phyloP scores from a whole-genome alignment of 2,888 invertebrate species.

The Acrobasis consociella region DNA sequence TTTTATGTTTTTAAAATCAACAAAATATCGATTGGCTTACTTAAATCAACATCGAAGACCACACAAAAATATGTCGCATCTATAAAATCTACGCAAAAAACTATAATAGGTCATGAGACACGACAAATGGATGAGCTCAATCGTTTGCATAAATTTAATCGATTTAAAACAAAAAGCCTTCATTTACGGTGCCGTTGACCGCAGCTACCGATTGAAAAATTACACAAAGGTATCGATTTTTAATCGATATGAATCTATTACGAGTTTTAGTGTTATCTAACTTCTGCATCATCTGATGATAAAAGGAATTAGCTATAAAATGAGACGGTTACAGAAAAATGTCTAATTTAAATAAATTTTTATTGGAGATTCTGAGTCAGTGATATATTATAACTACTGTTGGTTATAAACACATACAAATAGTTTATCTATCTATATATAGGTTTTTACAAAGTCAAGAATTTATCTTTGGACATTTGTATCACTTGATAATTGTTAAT shows the following conservation, averaged over 20 bases:
- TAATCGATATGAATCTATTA: conserved; percentile 16
- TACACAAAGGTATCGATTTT: conserved; percentile 15
- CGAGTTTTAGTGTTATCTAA: conserved; percentile 13
- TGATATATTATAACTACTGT: not conserved
- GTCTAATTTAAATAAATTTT: not conserved
- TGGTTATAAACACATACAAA: too few relatives aligned
- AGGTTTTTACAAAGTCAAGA: too few relatives aligned
- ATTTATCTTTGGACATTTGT: too few relatives aligned
- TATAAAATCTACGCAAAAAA: conserved; percentile 18
- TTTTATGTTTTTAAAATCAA: too few relatives aligned
- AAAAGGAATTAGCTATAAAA: conserved; percentile 8
- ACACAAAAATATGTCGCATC: not conserved
- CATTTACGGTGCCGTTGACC: conserved; percentile 25
- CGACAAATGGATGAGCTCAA: conserved; percentile 8
- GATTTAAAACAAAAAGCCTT: conserved; percentile 31
- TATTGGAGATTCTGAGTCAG: not conserved
- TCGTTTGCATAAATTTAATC: conserved; percentile 35
- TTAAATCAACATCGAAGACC: not conserved
- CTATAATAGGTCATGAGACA: conserved; percentile 20
- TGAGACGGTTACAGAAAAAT: conserved; percentile 12
- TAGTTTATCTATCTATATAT: too few relatives aligned
- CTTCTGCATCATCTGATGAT: conserved; percentile 6
- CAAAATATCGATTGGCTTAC: not conserved
- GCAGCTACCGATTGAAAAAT: conserved; percentile 24
- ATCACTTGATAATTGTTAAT: too few relatives aligned